Evolutionary conservation across 2,888 invertebrate genomes (phyloP), one percentile per base, ranked within the genome.

Genomic region (Epinotia brunnichana): DNA sequence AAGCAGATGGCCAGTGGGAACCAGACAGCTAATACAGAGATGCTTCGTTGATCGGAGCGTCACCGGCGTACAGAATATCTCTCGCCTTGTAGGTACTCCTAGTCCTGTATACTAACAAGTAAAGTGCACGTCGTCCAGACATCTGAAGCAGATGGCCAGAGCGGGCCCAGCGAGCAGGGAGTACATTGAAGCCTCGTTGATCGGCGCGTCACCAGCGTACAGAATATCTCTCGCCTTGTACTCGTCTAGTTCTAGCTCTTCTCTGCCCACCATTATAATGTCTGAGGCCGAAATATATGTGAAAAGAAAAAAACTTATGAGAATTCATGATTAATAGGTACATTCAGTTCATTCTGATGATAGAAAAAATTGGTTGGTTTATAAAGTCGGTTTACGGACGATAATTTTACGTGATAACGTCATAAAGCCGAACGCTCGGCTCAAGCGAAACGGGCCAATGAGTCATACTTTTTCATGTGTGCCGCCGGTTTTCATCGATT

Each of bases 241-340:
- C 59, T 86, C 82, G 0, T 85, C 83, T 4, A 92, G 75, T 7
- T 83, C 73, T 1, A 91, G 60, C 39, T 85, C 87, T 80, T 92
- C 92, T 15, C 91, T 86, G 3, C 86, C 92, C 13, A 92, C 86
- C 92, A 92, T 92, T 64, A 91, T 85, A 2, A 92, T 90, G 73
- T 89, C 92, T 92, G 76, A 0, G 78, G 60, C 35, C 44, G 44
- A 17, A 15, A 59, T 17, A 44, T 44, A 44, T 4, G 15, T 44
- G 15, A 44, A 3, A 15, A 44, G 44, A 13, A 0, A 44, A 1
- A 44, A 13, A 3, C 15, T 13, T 44, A 13, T 0, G 44, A 10
- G n/a, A n/a, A n/a, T n/a, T n/a, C n/a, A n/a, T n/a, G n/a, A n/a
- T n/a, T n/a, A n/a, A n/a, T n/a, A n/a, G n/a, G n/a, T n/a, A n/a